Evolutionary conservation across 1,140 invertebrate genomes (phyloP).

Genomic region (Drosophila azteca): DNA sequence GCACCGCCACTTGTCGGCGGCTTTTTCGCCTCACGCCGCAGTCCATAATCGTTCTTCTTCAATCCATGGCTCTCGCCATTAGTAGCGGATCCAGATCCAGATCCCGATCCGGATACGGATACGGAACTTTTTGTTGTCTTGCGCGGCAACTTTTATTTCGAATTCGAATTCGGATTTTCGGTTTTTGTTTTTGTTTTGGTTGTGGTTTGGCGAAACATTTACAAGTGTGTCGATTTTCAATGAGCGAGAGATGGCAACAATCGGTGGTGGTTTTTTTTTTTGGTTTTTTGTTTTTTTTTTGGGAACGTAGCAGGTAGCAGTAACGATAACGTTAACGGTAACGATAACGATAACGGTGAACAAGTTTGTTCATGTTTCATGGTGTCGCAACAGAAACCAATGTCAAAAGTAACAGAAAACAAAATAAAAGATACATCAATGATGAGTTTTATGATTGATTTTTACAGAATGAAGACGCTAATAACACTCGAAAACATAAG

Average conservation of each 20-base stretch:
- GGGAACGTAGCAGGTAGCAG: constrained; percentile 13
- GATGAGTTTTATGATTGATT: constrained; percentile 32
- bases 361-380: constrained; percentile 40
- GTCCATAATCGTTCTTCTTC: constrained; percentile 50
- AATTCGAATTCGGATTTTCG: background rate
- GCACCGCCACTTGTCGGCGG: constrained; percentile 37
- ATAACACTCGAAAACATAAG: constrained; percentile 20
- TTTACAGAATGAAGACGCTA: constrained; percentile 10
- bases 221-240: constrained; percentile 43
- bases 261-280: constrained; percentile 31
- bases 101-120: constrained; percentile 1
- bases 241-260: constrained; percentile 34
- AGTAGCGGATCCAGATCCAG: constrained; percentile 27
- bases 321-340: constrained; percentile 17
- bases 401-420: constrained; percentile 46
- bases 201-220: constrained; percentile 61
- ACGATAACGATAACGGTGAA: constrained; percentile 24
- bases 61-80: constrained; percentile 33
- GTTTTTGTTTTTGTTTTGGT: constrained; percentile 35
- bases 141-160: constrained; percentile 53
- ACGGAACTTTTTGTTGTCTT: constrained; percentile 20
- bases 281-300: constrained; percentile 35
- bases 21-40: constrained; percentile 50
- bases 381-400: constrained; percentile 32
- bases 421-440: constrained; percentile 54